Evolutionary conservation across 2,113 vertebrate species (phyloP), one percentile per base, ranked within the genome.

Genomic region (Notarius lentiginosus): DNA sequence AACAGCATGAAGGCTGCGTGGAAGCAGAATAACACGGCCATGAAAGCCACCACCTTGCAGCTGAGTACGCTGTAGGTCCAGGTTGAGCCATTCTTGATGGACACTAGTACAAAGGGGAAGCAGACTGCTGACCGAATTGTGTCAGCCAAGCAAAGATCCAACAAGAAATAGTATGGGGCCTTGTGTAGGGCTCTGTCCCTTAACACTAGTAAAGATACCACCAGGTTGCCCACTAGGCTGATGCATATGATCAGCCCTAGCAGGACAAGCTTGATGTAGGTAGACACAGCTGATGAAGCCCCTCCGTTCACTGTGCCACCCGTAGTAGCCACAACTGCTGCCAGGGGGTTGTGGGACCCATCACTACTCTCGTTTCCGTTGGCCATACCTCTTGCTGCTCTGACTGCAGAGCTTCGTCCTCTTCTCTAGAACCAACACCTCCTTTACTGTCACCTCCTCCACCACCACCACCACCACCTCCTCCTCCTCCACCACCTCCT

Each of bases 1-100:
- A 98, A 98, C 90, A 98, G 96, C 96, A 98, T 97, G 94, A 98
- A 98, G 94, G 97, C 97, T 89, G 97, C 97, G 72, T 98, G 97
- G 94, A 98, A 98, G 90, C 97, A 97, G 92, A 97, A 98, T 63
- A 98, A 96, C 91, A 98, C 97, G 0, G 97, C 97, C 96, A 98
- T 96, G 91, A 98, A 98, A 88, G 97, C 97, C 94, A 97, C 96
- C 87, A 98, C 96, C 92, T 98, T 98, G 94, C 97, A 98, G 93
- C 97, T 97, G 90, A 98, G 93, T 20, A 95, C 94, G 47, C 97
- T 97, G 95, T 97, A 97, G 87, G 96, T 96, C 97, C 97, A 97
- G 79, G 96, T 95, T 27, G 97, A 98, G 94, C 97, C 96, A 87
- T 96, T 96, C 93, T 96, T 96, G 87, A 98, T 96, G 18, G 97